Base-by-base conservation (phyloP, 2,888 invertebrate species). In the Ptychoptera albimana region DNA sequence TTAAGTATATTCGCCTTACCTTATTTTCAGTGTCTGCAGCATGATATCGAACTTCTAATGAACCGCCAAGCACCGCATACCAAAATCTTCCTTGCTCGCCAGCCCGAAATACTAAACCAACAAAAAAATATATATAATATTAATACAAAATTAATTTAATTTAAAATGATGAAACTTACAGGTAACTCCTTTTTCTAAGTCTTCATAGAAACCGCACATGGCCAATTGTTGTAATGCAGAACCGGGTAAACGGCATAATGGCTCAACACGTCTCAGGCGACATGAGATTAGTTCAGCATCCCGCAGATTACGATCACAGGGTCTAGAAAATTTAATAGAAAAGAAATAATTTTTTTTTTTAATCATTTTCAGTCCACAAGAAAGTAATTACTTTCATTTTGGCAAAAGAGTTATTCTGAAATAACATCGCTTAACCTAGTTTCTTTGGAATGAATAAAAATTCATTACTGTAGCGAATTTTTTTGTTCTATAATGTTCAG, bases 61-160 rank as follows among this genome's bases (percentile, higher is more conserved):
- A 74, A 29, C 83, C 83, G 13, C 78, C 74, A 52, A 83, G 66
- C 8, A 83, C 79, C 30, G 80, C 79, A 62, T 83, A 83, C 82
- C 83, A 83, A 62, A 79, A 82, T 52, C 79, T 77, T 42, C 82
- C 82, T 50, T 75, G 74, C 61, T 83, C 82, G 32, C 82, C 82
- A 62, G 82, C 81, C 34, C 81, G 75, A 64, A 79, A 82, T 56
- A 82, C 82, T 82, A 69, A 44, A 70, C 66, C 48, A 52, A 54
- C 53, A 46, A 48, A 34, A 37, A 42, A 37, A 43, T n/a, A 38
- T 39, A 42, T 45, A 32, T 16, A 15, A 6, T 6, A 31, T 12
- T 23, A 7, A 38, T 14, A 8, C 12, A 30, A 31, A 9, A 39
- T 30, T 3, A 34, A 34, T n/a, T 34, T 34, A 34, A 34, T n/a